These are phyloP conservation scores for Hemaris fuciformis DNA, from an alignment of 2,888 invertebrate species.

Conservation along the genomic window DNA sequence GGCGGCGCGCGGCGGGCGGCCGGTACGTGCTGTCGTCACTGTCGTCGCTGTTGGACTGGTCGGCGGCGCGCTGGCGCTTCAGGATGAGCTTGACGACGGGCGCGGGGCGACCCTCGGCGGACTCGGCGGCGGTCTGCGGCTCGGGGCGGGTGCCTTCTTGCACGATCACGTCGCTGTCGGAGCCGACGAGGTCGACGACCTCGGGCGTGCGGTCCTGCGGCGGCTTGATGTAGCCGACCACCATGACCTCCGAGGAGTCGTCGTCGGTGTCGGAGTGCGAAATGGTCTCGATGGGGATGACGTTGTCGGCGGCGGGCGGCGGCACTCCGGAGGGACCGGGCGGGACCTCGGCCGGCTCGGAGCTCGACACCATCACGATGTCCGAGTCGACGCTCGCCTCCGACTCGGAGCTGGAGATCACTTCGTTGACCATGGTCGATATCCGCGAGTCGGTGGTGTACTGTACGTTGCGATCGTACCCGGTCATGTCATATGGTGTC, in stretches of 20 bases:
- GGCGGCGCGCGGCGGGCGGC: slow-evolving; percentile 30
- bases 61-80: slow-evolving; percentile 36
- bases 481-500: slow-evolving; percentile 92
- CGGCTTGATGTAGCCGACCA: slow-evolving; percentile 85
- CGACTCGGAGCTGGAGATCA: slow-evolving; percentile 61
- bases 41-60: slow-evolving; percentile 26
- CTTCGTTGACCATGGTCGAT: slow-evolving; percentile 82
- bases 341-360: slow-evolving; percentile 44
- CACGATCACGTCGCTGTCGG: slow-evolving; percentile 76
- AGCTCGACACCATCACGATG: slow-evolving; percentile 61
- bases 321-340: slow-evolving; percentile 26
- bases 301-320: slow-evolving; percentile 34
- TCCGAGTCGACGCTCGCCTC: slow-evolving; percentile 63
- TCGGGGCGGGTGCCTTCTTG: slow-evolving; percentile 50
- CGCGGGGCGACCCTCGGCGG: slow-evolving; percentile 25
- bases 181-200: slow-evolving; percentile 82
- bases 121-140: slow-evolving; percentile 24
- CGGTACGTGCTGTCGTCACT: slow-evolving; percentile 45
- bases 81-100: slow-evolving; percentile 51
- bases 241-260: slow-evolving; percentile 80
- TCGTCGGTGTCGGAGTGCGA: slow-evolving; percentile 73
- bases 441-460: slow-evolving; percentile 82
- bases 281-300: slow-evolving; percentile 74
- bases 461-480: slow-evolving; percentile 87
- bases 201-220: slow-evolving; percentile 85